A percentile compares a stretch with the other conserved stretches of the same genome.
Conservation (phyloP, 2,797 vertebrate genomes). For the Anguilla obscura region DNA sequence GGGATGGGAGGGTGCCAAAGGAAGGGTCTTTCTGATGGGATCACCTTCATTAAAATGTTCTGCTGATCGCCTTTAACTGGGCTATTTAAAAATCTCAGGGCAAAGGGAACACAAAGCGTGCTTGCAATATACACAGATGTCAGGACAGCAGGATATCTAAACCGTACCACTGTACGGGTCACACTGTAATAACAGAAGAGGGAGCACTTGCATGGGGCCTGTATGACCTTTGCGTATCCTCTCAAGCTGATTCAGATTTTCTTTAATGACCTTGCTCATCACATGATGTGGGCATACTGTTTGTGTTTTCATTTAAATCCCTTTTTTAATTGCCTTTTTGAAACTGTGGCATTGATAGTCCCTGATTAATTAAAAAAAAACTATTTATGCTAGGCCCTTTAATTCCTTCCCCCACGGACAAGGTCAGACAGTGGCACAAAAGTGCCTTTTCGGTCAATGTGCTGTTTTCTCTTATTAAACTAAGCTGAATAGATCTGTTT, state of each 20-base stretch:
- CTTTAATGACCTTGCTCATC: not conserved
- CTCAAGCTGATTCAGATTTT: not conserved
- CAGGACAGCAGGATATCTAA: not conserved
- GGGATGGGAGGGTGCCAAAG: constrained; percentile 65
- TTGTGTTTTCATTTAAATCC: not conserved
- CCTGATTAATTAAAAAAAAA: not conserved
- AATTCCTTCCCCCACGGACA: not conserved
- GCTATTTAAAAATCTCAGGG: constrained; percentile 22
- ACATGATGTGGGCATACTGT: not conserved
- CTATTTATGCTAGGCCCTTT: not conserved
- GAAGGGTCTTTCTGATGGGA: constrained; percentile 52
- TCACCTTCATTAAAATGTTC: constrained; percentile 47
- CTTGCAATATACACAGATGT: not conserved
- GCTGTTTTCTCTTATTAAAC: not conserved
- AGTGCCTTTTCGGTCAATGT: not conserved
- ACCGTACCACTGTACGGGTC: not conserved
- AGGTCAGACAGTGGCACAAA: not conserved
- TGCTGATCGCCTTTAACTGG: constrained; percentile 22
- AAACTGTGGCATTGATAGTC: not conserved
- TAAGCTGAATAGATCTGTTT: not conserved
- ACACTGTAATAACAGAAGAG: not conserved
- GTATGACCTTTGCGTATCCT: not conserved
- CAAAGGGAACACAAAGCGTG: not conserved
- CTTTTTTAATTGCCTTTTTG: not conserved
- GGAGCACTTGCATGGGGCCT: not conserved